These are phyloP conservation scores for Rhyacichthys aspro DNA, from an alignment of 2,797 vertebrate genomes.

Conservation along the genomic window DNA sequence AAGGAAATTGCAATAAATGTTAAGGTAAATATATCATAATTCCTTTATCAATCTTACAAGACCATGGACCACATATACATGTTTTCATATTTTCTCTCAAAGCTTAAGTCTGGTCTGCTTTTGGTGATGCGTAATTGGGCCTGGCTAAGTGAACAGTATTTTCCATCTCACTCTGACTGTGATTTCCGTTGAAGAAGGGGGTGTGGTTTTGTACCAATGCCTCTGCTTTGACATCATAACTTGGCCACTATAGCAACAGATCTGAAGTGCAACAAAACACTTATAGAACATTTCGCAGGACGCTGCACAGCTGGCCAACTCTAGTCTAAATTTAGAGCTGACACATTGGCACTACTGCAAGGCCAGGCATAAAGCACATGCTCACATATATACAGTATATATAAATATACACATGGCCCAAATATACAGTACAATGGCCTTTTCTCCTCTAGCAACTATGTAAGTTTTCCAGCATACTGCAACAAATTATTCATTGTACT, in stretches of 20 bases:
- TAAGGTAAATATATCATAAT: no score
- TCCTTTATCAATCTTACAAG: constrained; percentile 14
- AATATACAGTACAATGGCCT: not conserved
- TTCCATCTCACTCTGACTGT: constrained; percentile 54
- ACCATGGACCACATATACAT: constrained; percentile 13
- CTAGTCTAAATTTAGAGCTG: constrained; percentile 67
- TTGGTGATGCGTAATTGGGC: constrained; percentile 36
- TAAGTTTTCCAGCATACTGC: constrained; percentile 21
- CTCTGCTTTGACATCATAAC: constrained; percentile 72
- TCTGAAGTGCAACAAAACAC: constrained; percentile 70
- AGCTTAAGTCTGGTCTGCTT: constrained; percentile 42
- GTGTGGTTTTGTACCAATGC: constrained; percentile 62
- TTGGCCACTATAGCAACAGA: constrained; percentile 68
- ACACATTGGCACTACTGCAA: constrained; percentile 36
- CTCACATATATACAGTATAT: not conserved
- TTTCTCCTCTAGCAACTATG: constrained; percentile 11
- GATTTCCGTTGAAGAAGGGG: constrained; percentile 56
- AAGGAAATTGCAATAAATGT: no score
- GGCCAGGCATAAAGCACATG: constrained; percentile 7
- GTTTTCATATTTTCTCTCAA: constrained; percentile 37
- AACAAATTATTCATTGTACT: constrained; percentile 39
- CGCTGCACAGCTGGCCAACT: constrained; percentile 57
- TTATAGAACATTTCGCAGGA: constrained; percentile 52
- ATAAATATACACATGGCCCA: constrained; percentile 6
- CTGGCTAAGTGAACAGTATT: constrained; percentile 58